Conservation (phyloP, 1,140 invertebrate genomes). For the Trigoniulus corallinus region DNA sequence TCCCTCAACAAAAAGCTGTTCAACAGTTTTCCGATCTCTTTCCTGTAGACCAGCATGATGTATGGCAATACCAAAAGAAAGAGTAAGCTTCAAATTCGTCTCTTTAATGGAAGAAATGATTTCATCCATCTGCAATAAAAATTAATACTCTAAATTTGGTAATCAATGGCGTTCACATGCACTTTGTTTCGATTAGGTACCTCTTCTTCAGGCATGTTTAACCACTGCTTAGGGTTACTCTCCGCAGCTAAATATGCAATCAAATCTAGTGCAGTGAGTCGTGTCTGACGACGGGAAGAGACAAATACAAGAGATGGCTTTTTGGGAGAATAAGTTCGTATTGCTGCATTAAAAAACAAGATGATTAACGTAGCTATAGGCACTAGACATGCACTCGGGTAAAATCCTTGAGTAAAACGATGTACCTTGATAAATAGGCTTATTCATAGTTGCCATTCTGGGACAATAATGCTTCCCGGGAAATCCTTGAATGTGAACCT, state of each 20-base stretch:
- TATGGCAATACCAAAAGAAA: conserved; percentile 94
- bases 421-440: conserved; percentile 76
- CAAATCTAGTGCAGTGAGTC: conserved; percentile 88
- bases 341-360: conserved; percentile 37
- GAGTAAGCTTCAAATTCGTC: conserved; percentile 76
- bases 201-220: conserved; percentile 70
- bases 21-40: conserved; percentile 72
- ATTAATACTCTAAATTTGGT: neutral
- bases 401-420: neutral
- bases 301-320: conserved; percentile 92
- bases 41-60: conserved; percentile 95
- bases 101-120: conserved; percentile 48
- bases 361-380: neutral
- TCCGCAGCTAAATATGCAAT: conserved; percentile 85
- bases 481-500: conserved; percentile 86
- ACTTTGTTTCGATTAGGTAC: conserved; percentile 32
- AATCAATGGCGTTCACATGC: neutral
- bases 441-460: conserved; percentile 98
- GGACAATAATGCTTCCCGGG: conserved; percentile 97
- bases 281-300: conserved; percentile 90
- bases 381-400: neutral
- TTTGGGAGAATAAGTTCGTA: conserved; percentile 73
- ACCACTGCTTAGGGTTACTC: conserved; percentile 85
- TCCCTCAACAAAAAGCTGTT: conserved; percentile 89
- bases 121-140: conserved; percentile 33